Base-by-base conservation (phyloP, 2,888 invertebrate species). In the Nomada ruficornis region DNA sequence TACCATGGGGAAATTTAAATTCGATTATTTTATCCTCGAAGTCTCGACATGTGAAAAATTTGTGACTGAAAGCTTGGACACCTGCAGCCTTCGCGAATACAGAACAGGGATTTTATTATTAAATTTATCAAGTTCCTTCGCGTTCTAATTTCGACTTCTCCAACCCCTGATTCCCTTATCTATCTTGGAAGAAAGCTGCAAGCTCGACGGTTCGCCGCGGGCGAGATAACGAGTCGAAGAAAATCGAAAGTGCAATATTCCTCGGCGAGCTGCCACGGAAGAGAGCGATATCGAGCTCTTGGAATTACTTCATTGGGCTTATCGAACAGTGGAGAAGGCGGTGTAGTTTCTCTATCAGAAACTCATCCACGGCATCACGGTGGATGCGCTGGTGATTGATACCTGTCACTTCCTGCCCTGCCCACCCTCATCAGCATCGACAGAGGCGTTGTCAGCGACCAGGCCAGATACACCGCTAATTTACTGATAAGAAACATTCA, bases 401-500 rank as follows among this genome's bases (percentile, higher is more conserved):
- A 90, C 89, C 88, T 90, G 90, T 86, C 86, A 84, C 89, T 88
- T 89, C 88, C 88, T 88, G 80, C 80, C 26, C 75, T 80, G 78
- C 87, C 77, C 85, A 77, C 91, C 91, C 93, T 92, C 93, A 91
- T 93, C 93, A 93, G 92, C 91, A 91, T 92, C 91, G 90, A 82
- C 82, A 75, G 65, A 80, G 85, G 86, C 87, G 86, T 83, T 78
- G 85, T 80, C 82, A 68, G 82, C 83, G 83, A 69, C 80, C 85
- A 84, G 85, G 88, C 84, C 79, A 77, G 89, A 84, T 79, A 83
- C 86, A 57, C 88, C 88, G 90, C 91, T 92, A 91, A 92, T 93
- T 92, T 90, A 91, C 92, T 91, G 93, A 93, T 93, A 93, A 93
- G 92, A 91, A 92, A 91, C 87, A 89, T 89, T 90, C 90, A 86